Base-by-base conservation (phyloP, 1,140 invertebrate genomes). In the Atta colombica region DNA sequence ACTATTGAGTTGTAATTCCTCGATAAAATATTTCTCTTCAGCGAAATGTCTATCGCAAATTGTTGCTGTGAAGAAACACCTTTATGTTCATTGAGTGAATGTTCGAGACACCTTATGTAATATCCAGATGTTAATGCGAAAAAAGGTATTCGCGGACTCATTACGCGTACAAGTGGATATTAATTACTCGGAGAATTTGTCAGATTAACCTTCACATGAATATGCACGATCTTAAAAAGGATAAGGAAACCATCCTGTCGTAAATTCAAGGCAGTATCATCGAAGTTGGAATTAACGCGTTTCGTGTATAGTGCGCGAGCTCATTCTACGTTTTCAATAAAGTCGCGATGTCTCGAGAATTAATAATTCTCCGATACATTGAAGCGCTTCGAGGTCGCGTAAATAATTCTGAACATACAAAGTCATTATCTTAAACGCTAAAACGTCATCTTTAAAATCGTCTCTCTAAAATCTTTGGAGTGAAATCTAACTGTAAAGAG, bases 141-240 rank as follows among this genome's bases (percentile, higher is more conserved):
- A 69, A 71, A 63, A 69, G 16, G 14, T 61, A 74, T 51, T 45
- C 39, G 49, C 80, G 55, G n/a, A 61, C 69, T 61, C 58, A 68
- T 82, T 82, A 82, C 55, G 80, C 80, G 45, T 68, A 69, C 69
- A 84, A 84, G 74, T 84, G 69, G 55, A 75, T 84, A 84, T 84
- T 84, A 84, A 84, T 84, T 84, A 45, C 69, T 39, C 39, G 55
- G 69, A 61, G 69, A 75, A 84, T 69, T 75, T 75, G 80, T 84
- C 60, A 28, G 69, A 74, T 84, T 82, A 82, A 75, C 69, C 58
- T 28, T 63, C 21, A 75, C 69, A 75, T 75, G 80, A 84, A 84
- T 75, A 84, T 84, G 80, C 69, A 84, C 18, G 63, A 84, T 51
- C 39, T 58, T 58, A 35, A 51, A 35, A 51, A 60, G 39, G 53